Base-by-base conservation (phyloP, 1,140 invertebrate species). In the Dryas iulia region DNA sequence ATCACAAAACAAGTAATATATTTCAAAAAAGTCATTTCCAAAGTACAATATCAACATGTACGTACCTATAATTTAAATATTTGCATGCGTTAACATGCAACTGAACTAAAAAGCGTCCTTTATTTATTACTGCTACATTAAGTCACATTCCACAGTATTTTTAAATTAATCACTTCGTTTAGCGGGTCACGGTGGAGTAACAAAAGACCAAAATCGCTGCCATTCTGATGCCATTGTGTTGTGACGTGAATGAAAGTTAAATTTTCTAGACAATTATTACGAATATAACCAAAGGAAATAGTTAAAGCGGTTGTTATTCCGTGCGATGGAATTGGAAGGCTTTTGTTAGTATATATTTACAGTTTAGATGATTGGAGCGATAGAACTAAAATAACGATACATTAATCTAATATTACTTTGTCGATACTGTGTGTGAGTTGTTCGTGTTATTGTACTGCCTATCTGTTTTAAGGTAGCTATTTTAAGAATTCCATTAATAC, bases 91-190 rank as follows among this genome's bases (percentile, higher is more conserved):
- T 52, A 52, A 57, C 67, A 53, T 63, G 60, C 67, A 59, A 59
- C 33, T 63, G 54, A 56, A 69, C 59, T 59, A 69, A 69, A 59
- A 69, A 23, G 7, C n/a, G 11, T 53, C 66, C 24, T 35, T 61
- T 23, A 24, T 56, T 25, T 59, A 52, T 39, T 66, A 47, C 26
- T 28, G 26, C n/a, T 28, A 47, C 39, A 47, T 67, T 67, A 56
- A 59, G 66, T 61, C 28, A 67, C 31, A 61, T 68, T 61, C 56
- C 21, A 59, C 57, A 52, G 58, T 54, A 28, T 68, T 68, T 68
- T 67, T 68, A 57, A 68, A 68, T 68, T 61, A 68, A 68, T 68
- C 30, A 61, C 59, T 14, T 23, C 58, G 24, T 61, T 68, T 68
- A 68, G n/a, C 66, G n/a, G 66, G 66, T 61, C 66, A 61, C 59